Base-by-base conservation (phyloP, 2,797 vertebrate genomes). In the Phrynocephalus guinanensis region DNA sequence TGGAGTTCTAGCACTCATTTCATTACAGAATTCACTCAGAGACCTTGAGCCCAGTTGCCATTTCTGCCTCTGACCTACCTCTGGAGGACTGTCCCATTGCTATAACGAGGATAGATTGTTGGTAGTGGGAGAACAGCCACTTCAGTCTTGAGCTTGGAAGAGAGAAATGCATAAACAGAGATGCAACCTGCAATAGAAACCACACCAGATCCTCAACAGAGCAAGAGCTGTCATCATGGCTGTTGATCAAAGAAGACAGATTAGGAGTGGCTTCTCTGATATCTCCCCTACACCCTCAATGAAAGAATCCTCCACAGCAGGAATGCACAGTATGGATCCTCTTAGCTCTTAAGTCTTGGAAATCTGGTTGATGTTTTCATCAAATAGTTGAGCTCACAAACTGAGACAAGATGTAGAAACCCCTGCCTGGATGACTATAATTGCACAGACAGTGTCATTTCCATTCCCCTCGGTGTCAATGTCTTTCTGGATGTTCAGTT, bases 381-480 rank as follows among this genome's bases (percentile, higher is more conserved):
- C 6, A 83, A 38, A 30, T 20, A 5, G 1, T 0, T 33, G 38
- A 26, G 82, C 28, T 44, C 52, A 63, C 26, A 6, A 71, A 33
- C 66, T 2, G 48, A 84, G 67, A 30, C 2, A 10, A 56, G 70
- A 24, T 24, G 15, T 24, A 0, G n/a, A 1, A 71, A 9, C 44
- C 66, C 48, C 0, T 11, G 28, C 50, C 10, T 5, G 77, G 68
- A 4, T 11, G 28, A 33, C 6, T 2, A 18, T 72, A 30, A 77
- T 50, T 0, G 3, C 0, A 16, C 18, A 26, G 76, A 33, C 72
- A 28, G 18, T 60, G 18, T 6, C 60, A 48, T 1, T 68, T 68
- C 68, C 33, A 60, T 0, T n/a, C 5, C 7, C 1, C 24, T 26
- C 11, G 0, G 0, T 18, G 13, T 24, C 56, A 38, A 0, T 9